Percentiles rank a stretch among this genome's conserved stretches.
phyloP scores from a whole-genome alignment of 2,888 invertebrate species.

The Hanleya hanleyi region DNA sequence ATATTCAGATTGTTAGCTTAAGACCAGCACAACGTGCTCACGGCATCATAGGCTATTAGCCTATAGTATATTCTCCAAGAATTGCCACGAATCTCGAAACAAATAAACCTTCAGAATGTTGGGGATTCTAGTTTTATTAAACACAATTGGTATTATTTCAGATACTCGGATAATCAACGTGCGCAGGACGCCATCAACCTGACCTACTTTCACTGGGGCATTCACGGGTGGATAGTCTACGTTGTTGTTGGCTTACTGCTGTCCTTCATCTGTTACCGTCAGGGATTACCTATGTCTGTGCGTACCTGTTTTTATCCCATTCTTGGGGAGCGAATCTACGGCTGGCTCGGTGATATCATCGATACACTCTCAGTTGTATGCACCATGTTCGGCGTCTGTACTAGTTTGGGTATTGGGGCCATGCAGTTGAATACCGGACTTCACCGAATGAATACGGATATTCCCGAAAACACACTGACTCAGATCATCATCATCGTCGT shows the following conservation, averaged over 20 bases:
- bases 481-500: slow-evolving; percentile 20
- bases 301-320: slow-evolving; percentile 27
- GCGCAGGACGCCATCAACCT: slow-evolving; percentile 22
- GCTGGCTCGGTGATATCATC: slow-evolving; percentile 23
- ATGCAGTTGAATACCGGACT: slow-evolving; percentile 22
- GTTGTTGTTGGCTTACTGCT: slow-evolving; percentile 25
- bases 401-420: slow-evolving; percentile 24
- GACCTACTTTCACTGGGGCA: slow-evolving; percentile 32
- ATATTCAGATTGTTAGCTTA: too few relatives aligned
- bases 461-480: neutral
- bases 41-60: too few relatives aligned
- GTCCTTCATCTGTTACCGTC: slow-evolving; percentile 30
- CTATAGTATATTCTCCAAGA: too few relatives aligned
- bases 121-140: too few relatives aligned
- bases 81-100: too few relatives aligned
- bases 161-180: neutral
- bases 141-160: too few relatives aligned
- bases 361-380: slow-evolving; percentile 20
- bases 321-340: slow-evolving; percentile 23
- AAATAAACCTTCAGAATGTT: too few relatives aligned
- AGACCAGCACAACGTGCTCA: too few relatives aligned
- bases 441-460: slow-evolving; percentile 11
- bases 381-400: slow-evolving; percentile 32
- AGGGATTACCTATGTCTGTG: slow-evolving; percentile 29
- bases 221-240: slow-evolving; percentile 30